Evolutionary conservation across 2,888 invertebrate species (phyloP), one percentile per base, ranked within the genome.

Genomic region (Deilephila elpenor): DNA sequence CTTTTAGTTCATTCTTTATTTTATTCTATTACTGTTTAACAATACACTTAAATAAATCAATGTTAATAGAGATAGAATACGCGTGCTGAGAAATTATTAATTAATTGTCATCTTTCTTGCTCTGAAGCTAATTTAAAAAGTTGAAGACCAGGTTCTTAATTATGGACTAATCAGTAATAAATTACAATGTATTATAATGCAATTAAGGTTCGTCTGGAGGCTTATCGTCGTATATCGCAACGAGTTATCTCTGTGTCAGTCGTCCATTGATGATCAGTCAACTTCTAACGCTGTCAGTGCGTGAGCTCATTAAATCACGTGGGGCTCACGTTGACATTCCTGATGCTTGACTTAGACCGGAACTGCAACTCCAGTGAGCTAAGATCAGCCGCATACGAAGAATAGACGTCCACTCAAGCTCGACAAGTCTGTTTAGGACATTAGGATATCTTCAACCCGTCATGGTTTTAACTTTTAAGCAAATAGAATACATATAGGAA

Each of bases 261-360:
- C 51, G 51, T 67, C 6, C 17, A 67, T 67, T 44, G 17, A 67
- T 67, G 5, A 67, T 67, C 51, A 51, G 51, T 51, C 67, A 67
- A 17, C 67, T 64, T 44, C 14, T 20, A 64, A 64, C 14, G 64
- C 20, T 64, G 29, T 34, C 64, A 19, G n/a, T 20, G 34, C 62
- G 62, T 64, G n/a, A 5, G 11, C 34, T 34, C 20, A 34, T 62
- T 62, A 62, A 62, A 5, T 44, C 64, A 64, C 37, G 37, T 64
- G 64, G 20, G 37, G 64, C 37, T 8, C 34, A 64, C 11, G 64
- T 64, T 64, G n/a, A n/a, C 37, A 64, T 64, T n/a, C 64, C 37
- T n/a, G 20, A 3, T 37, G n/a, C 17, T 7, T 60, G 19, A 71
- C 51, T 71, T 44, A 44, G 25, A 1, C 3, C 4, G 3, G 3